phyloP scores from a whole-genome alignment of 2,888 invertebrate species.

The Caprella mutica region DNA sequence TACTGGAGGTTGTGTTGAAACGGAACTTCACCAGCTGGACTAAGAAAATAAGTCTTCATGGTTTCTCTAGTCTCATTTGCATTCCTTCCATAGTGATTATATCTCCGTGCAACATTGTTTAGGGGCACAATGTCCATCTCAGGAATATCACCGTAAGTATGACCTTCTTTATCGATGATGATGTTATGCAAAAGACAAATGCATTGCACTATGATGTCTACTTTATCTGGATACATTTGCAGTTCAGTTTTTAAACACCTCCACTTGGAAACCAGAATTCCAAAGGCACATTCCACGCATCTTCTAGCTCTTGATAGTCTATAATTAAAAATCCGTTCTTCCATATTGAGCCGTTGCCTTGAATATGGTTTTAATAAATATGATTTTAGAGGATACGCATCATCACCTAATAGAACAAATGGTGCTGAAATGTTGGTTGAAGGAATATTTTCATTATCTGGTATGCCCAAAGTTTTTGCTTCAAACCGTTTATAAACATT shows the following conservation, averaged over 20 bases:
- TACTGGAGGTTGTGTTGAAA: conserved; percentile 4
- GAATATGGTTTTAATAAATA: conserved; percentile 11
- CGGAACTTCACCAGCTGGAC: conserved; percentile 8
- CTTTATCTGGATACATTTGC: conserved; percentile 1
- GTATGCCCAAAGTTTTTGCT: conserved; percentile 7
- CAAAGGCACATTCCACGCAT: conserved; percentile 3
- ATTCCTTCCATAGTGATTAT: too few species aligned
- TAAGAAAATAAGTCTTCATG: too few species aligned
- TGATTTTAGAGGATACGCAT: conserved; percentile 7
- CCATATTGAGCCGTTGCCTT: conserved; percentile 6
- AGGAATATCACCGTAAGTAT: conserved; percentile 5
- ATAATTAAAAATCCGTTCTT: conserved; percentile 10
- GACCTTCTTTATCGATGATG: conserved; percentile 4
- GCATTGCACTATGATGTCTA: conserved; percentile 2
- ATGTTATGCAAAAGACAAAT: conserved; percentile 6
- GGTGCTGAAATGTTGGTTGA: conserved; percentile 8
- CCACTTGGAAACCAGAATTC: conserved; percentile 4
- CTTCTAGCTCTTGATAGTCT: conserved; percentile 7
- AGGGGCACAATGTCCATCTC: conserved; percentile 7
- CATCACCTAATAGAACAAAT: conserved; percentile 8
- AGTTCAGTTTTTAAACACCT: conserved; percentile 9
- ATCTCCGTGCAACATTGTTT: conserved; percentile 5
- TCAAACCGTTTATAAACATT: conserved; percentile 9
- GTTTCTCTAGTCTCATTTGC: too few species aligned
- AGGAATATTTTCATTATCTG: conserved; percentile 8